Evolutionary conservation across 2,797 vertebrate genomes (phyloP).

Genomic region (Tarsius wallacei): DNA sequence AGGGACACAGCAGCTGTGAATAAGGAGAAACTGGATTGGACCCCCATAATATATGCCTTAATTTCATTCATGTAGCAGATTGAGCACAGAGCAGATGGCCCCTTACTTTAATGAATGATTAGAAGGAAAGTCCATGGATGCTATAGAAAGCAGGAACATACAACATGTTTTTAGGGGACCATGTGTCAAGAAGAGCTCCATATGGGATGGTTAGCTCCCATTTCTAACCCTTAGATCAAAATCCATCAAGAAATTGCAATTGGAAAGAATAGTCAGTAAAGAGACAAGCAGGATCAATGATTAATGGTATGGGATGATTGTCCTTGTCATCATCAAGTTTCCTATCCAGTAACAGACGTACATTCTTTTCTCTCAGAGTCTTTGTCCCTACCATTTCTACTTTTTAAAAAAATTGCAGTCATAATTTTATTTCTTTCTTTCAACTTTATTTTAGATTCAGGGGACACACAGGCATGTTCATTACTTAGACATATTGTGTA

Average conservation of each 20-base stretch:
- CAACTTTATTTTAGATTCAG: no score
- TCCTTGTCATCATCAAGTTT: background rate
- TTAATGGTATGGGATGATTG: background rate
- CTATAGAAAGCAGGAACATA: conserved; percentile 45
- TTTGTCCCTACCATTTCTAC: background rate
- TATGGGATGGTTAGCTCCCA: conserved; percentile 39
- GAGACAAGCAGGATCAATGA: background rate
- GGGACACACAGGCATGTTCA: no score
- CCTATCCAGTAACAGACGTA: background rate
- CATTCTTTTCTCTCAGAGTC: background rate
- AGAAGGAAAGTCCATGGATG: conserved; percentile 71
- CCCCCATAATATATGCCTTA: conserved; percentile 76
- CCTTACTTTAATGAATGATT: conserved; percentile 81
- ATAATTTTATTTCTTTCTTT: no score
- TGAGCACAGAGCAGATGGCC: conserved; percentile 76
- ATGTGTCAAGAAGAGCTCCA: conserved; percentile 67
- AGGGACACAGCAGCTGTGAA: conserved; percentile 77
- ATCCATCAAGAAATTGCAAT: conserved; percentile 39
- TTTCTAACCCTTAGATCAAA: conserved; percentile 56
- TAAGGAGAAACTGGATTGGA: conserved; percentile 64
- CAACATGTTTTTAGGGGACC: conserved; percentile 59
- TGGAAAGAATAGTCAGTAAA: background rate
- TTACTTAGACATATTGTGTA: no score
- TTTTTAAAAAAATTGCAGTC: background rate
- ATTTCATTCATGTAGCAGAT: conserved; percentile 66